A percentile compares a stretch with the other conserved stretches of the same genome.
Conservation (phyloP, 2,797 vertebrate species). For the Hirundo rustica region DNA sequence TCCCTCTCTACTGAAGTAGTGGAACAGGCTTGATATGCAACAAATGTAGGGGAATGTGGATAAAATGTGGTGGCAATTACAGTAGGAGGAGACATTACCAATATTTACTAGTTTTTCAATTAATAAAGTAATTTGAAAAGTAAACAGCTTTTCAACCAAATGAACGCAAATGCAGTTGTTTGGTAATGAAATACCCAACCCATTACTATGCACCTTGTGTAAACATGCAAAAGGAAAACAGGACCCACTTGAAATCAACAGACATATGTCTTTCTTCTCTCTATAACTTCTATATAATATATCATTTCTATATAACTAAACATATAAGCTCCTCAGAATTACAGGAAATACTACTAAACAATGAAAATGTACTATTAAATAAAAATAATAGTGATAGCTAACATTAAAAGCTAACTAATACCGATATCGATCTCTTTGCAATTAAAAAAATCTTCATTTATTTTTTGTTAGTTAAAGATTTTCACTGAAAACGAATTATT, state of each 20-base stretch:
- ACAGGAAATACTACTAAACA: neutral
- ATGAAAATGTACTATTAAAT: neutral
- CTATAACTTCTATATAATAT: neutral
- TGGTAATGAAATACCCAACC: constrained; percentile 13
- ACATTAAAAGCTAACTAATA: constrained; percentile 15
- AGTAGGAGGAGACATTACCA: constrained; percentile 50
- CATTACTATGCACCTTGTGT: constrained; percentile 8
- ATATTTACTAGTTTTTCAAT: constrained; percentile 66
- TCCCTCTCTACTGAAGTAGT: neutral
- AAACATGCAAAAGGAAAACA: neutral
- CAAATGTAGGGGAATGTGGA: neutral
- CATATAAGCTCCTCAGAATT: neutral
- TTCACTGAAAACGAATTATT: constrained; percentile 51
- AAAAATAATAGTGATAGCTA: constrained; percentile 31
- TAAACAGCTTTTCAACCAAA: constrained; percentile 62
- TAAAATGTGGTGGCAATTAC: constrained; percentile 60
- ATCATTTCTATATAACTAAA: neutral
- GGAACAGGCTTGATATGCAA: constrained; percentile 29
- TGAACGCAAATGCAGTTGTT: constrained; percentile 52
- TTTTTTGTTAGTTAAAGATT: constrained; percentile 56
- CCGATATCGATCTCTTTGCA: constrained; percentile 28
- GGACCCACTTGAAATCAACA: neutral
- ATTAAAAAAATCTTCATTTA: constrained; percentile 58
- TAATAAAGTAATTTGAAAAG: constrained; percentile 65
- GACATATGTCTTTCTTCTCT: neutral